phyloP scores from a whole-genome alignment of 2,113 vertebrate species.

The Maylandia zebra region DNA sequence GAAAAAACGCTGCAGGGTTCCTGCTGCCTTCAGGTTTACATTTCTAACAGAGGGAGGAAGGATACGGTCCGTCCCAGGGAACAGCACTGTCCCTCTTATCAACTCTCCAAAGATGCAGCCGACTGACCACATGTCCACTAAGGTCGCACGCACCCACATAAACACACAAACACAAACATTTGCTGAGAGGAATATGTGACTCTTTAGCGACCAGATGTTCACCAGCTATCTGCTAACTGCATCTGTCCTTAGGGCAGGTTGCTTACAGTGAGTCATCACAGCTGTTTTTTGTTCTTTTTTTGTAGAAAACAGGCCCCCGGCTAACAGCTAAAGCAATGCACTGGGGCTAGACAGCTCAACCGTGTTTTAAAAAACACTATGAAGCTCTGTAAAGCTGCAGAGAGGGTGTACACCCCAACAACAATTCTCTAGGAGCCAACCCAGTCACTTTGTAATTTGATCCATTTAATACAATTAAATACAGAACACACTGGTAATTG shows the following conservation, averaged over 20 bases:
- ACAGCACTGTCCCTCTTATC: constrained; percentile 96
- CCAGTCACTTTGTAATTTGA: not conserved
- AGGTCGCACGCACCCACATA: constrained; percentile 70
- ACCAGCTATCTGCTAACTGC: not conserved
- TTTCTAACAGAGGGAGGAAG: constrained; percentile 62
- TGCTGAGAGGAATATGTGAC: not conserved
- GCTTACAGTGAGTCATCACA: not conserved
- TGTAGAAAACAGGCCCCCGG: not conserved
- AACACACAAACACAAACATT: constrained; percentile 60
- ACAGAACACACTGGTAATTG: not conserved
- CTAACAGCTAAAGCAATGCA: not conserved
- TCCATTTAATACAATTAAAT: not conserved
- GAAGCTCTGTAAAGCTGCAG: not conserved
- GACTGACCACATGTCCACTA: constrained; percentile 99
- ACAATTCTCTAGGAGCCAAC: not conserved
- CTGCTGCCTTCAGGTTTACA: not conserved
- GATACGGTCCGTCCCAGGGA: constrained; percentile 98
- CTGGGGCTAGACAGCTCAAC: not conserved
- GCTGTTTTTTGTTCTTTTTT: not conserved
- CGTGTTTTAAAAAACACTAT: not conserved
- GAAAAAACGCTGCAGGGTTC: not conserved
- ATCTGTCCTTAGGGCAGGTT: not conserved
- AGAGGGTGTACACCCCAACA: not conserved
- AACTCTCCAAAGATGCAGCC: constrained; percentile 99
- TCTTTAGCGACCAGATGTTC: not conserved